phyloP scores from a whole-genome alignment of 2,888 invertebrate genomes.

The Hypolimnas misippus region DNA sequence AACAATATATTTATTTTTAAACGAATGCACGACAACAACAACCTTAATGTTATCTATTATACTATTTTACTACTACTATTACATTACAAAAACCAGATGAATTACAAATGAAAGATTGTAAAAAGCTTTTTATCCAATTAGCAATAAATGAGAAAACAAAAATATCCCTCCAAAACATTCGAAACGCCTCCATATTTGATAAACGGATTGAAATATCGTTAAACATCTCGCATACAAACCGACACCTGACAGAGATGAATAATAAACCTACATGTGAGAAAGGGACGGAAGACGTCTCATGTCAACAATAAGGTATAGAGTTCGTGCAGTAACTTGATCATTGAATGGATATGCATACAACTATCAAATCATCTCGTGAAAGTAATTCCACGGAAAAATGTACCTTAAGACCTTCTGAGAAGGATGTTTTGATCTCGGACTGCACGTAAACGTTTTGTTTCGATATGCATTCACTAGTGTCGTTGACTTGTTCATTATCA shows the following conservation, averaged over 20 bases:
- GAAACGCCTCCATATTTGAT: conserved; percentile 27
- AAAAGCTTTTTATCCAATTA: no score
- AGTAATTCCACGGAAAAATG: conserved; percentile 39
- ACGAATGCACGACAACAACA: no score
- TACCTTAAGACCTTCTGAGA: conserved; percentile 42
- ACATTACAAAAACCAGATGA: no score
- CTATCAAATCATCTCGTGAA: conserved; percentile 43
- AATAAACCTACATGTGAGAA: conserved; percentile 34
- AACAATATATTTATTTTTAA: neutral
- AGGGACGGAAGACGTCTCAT: conserved; percentile 54
- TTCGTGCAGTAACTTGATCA: conserved; percentile 70
- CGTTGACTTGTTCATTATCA: conserved; percentile 69
- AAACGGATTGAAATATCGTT: conserved; percentile 19
- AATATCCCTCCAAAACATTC: neutral
- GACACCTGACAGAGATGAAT: conserved; percentile 36
- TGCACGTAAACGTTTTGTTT: conserved; percentile 34
- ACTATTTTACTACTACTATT: no score
- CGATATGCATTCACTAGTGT: conserved; percentile 56
- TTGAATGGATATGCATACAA: conserved; percentile 64
- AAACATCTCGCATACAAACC: conserved; percentile 16
- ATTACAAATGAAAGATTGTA: no score
- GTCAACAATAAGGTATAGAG: conserved; percentile 71
- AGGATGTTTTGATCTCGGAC: conserved; percentile 15
- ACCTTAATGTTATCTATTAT: no score
- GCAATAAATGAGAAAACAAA: neutral